These are phyloP conservation scores for Solenopsis fugax DNA, from an alignment of 1,140 invertebrate species.

Conservation along the genomic window DNA sequence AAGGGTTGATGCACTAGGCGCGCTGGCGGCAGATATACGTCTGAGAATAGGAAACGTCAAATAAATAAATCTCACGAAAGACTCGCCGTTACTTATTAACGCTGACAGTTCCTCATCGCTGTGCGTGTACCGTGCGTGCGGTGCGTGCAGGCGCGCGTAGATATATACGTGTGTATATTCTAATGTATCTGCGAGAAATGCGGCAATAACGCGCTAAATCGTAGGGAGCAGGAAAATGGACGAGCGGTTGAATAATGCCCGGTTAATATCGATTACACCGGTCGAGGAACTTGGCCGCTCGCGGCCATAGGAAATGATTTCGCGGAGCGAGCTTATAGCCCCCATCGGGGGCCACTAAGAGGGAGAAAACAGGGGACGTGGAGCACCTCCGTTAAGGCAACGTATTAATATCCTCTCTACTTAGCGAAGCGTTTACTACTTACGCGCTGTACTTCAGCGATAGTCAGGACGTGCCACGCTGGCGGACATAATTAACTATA, in stretches of 20 bases:
- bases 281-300: constrained; percentile 38
- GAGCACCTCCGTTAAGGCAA: constrained; percentile 66
- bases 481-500: constrained; percentile 78
- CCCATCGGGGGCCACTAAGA: constrained; percentile 3
- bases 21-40: neutral
- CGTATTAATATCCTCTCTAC: constrained; percentile 75
- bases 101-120: constrained; percentile 58
- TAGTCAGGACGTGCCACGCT: constrained; percentile 68
- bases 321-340: constrained; percentile 49
- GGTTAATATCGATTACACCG: constrained; percentile 62
- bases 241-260: constrained; percentile 37
- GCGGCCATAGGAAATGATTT: constrained; percentile 47
- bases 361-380: constrained; percentile 23
- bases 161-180: neutral
- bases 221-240: constrained; percentile 22
- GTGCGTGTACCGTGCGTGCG: too few relatives aligned
- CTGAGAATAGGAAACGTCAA: constrained; percentile 48
- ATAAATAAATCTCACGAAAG: constrained; percentile 58
- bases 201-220: constrained; percentile 35
- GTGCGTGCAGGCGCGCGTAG: neutral
- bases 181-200: constrained; percentile 7
- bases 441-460: constrained; percentile 61
- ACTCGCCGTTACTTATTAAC: constrained; percentile 74
- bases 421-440: constrained; percentile 74
- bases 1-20: neutral